These are phyloP conservation scores for Brachyptera putata DNA, from an alignment of 2,888 invertebrate species.

Conservation along the genomic window DNA sequence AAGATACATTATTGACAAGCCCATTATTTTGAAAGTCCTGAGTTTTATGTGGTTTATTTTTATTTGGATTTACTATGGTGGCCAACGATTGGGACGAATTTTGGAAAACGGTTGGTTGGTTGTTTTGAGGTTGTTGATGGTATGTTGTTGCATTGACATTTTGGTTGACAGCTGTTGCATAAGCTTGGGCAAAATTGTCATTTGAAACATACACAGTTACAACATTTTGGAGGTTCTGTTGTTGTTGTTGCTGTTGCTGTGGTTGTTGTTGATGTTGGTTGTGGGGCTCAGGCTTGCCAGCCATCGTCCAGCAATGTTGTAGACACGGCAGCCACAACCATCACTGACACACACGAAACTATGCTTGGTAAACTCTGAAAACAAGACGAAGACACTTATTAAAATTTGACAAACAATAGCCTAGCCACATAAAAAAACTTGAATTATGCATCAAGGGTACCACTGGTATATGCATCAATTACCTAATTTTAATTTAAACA, in stretches of 20 bases:
- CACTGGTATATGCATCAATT: too few species aligned
- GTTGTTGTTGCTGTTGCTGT: conserved; percentile 34
- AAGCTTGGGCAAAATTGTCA: conserved; percentile 50
- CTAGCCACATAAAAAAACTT: too few species aligned
- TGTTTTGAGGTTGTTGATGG: conserved; percentile 29
- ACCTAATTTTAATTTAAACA: too few species aligned
- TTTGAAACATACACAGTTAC: conserved; percentile 56
- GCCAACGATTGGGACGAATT: conserved; percentile 28
- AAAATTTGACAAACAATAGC: too few species aligned
- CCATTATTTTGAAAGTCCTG: conserved; percentile 29
- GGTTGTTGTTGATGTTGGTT: conserved; percentile 38
- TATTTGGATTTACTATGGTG: conserved; percentile 25
- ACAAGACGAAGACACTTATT: conserved; percentile 34
- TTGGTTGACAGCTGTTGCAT: conserved; percentile 48
- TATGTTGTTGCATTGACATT: conserved; percentile 41
- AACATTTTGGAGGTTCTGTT: conserved; percentile 49
- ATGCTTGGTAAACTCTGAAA: conserved; percentile 44
- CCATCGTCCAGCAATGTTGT: conserved; percentile 55
- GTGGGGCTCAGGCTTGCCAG: conserved; percentile 69
- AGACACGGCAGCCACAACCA: conserved; percentile 55
- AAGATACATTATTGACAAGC: conserved; percentile 24
- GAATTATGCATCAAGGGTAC: too few species aligned
- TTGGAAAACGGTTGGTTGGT: conserved; percentile 22
- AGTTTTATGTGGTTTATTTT: conserved; percentile 27
- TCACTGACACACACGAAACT: conserved; percentile 57